Percentiles rank a stretch among this genome's conserved stretches.
phyloP scores from a whole-genome alignment of 2,113 vertebrate species.

The Megaceryle maxima region DNA sequence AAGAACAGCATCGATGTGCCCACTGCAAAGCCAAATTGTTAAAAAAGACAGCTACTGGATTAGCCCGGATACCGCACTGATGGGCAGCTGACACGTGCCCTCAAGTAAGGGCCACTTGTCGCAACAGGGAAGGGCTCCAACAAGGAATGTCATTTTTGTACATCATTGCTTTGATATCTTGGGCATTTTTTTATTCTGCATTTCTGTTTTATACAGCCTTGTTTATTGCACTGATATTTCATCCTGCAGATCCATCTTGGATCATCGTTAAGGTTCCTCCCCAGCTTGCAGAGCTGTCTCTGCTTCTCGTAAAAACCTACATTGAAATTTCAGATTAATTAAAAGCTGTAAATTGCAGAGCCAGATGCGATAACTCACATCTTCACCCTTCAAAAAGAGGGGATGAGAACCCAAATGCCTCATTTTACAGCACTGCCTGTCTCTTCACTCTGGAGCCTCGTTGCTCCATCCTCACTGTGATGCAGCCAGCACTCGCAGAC shows the following conservation, averaged over 20 bases:
- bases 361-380: slow-evolving; percentile 3
- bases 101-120: background rate
- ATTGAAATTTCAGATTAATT: slow-evolving; percentile 71
- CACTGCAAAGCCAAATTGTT: background rate
- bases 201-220: background rate
- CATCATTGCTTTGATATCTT: background rate
- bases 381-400: background rate
- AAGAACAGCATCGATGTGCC: background rate
- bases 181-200: background rate
- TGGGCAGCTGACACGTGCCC: background rate
- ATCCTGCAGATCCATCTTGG: slow-evolving; percentile 24
- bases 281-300: slow-evolving; percentile 47
- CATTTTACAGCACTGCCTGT: rapidly evolving
- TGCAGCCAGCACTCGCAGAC: background rate
- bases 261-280: slow-evolving; percentile 7
- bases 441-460: rapidly evolving
- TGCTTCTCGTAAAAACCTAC: slow-evolving; percentile 52
- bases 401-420: background rate
- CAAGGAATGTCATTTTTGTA: background rate
- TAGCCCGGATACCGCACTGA: rapidly evolving
- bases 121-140: background rate
- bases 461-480: rapidly evolving
- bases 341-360: slow-evolving; percentile 68
- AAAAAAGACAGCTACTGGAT: rapidly evolving
- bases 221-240: slow-evolving; percentile 44